Evolutionary conservation across 2,113 vertebrate genomes (phyloP), one percentile per base, ranked within the genome.

Genomic region (Illadopsis cleaveri): DNA sequence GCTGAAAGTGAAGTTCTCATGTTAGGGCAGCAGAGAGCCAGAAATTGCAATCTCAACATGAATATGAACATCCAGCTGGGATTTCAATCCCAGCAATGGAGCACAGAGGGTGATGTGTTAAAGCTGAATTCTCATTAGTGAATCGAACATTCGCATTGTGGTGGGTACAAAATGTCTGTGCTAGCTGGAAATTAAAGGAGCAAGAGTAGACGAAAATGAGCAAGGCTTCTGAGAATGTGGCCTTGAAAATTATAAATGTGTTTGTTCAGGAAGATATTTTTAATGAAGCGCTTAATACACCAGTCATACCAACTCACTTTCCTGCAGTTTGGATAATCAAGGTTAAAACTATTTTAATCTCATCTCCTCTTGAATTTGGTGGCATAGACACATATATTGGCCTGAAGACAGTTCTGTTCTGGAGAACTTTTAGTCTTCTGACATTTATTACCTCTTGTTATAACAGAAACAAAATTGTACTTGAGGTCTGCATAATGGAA

Each of bases 51-150:
- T 82, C 58, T 90, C 73, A 45, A 91, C 68, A 94, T 90, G 85
- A 93, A 89, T 94, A 77, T 84, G 72, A 94, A 90, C 92, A 93
- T 92, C 84, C 94, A 96, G 62, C 58, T 96, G 93, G 84, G 91
- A 80, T 82, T 96, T 90, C 80, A 96, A 91, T 94, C 72, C 48
- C 58, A 75, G 66, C 1, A 3, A 54, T 3, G 12, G 58, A 94
- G 62, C 21, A 2, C 77, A 77, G 92, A 90, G 73, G 24, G 37
- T 89, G 86, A 86, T 71, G 42, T 22, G 22, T 64, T 84, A 58
- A 86, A 89, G 70, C 56, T 77, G 45, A 77, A 82, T 88, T 90
- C 82, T 94, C 48, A 64, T 80, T 89, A 96, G 72, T 30, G n/a
- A 89, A 65, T 85, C 37, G 37, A 86, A 82, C 27, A 11, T 82